A percentile compares a stretch with the other conserved stretches of the same genome.
Conservation (phyloP, 2,888 invertebrate genomes). For the Zaprionus lineosus region DNA sequence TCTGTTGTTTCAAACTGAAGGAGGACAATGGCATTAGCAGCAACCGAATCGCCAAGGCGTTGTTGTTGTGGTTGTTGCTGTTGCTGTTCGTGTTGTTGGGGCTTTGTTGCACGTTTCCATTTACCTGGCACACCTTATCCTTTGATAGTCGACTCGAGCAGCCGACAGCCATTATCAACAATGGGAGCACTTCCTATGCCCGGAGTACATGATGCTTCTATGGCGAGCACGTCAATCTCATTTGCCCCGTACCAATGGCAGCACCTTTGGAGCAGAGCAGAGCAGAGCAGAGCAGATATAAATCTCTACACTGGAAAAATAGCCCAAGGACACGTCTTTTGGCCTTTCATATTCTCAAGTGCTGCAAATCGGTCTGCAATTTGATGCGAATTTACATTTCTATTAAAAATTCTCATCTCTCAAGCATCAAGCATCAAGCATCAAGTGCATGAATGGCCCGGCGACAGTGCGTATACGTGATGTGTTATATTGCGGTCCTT, state of each 20-base stretch:
- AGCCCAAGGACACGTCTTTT: slow-evolving; percentile 52
- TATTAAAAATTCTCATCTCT: slow-evolving; percentile 16
- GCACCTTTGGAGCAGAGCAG: too few species aligned
- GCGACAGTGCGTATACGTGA: slow-evolving; percentile 50
- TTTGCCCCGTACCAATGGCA: too few species aligned
- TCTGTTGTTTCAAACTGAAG: slow-evolving; percentile 3
- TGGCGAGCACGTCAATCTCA: slow-evolving; percentile 14
- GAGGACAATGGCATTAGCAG: not conserved
- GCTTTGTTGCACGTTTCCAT: not conserved
- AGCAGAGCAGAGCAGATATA: too few species aligned
- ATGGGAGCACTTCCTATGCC: slow-evolving; percentile 13
- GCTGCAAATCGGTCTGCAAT: slow-evolving; percentile 37
- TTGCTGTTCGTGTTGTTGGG: not conserved
- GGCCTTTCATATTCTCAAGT: slow-evolving; percentile 28
- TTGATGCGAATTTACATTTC: slow-evolving; percentile 22
- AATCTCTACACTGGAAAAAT: slow-evolving; percentile 23
- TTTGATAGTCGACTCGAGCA: slow-evolving; percentile 4
- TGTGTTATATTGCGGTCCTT: too few species aligned
- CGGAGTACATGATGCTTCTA: too few species aligned
- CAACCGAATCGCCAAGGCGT: too few species aligned
- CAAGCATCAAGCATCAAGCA: slow-evolving; percentile 2
- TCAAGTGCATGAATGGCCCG: not conserved
- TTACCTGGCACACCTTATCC: slow-evolving; percentile 15
- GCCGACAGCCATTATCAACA: slow-evolving; percentile 3
- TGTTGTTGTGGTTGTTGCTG: too few species aligned